Evolutionary conservation across 2,888 invertebrate species (phyloP).

Genomic region (Acleris emargana): DNA sequence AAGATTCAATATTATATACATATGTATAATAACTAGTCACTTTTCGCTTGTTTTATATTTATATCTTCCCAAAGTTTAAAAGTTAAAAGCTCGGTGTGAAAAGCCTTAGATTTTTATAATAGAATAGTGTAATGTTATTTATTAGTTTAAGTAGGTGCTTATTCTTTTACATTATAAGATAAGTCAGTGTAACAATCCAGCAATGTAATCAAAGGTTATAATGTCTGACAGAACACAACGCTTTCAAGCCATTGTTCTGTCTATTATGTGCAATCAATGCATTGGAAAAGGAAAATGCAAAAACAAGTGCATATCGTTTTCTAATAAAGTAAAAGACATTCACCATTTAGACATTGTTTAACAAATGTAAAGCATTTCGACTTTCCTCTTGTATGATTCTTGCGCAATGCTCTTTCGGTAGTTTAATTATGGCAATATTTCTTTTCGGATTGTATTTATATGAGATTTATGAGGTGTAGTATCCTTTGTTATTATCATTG

Average conservation of each 20-base stretch:
- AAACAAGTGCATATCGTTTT: constrained; percentile 41
- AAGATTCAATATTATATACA: constrained; percentile 10
- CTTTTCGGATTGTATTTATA: constrained; percentile 40
- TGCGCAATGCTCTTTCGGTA: constrained; percentile 44
- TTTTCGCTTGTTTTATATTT: constrained; percentile 39
- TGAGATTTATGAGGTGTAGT: constrained; percentile 66
- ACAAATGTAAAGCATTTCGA: constrained; percentile 43
- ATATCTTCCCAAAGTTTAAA: constrained; percentile 29
- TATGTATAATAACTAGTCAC: constrained; percentile 54
- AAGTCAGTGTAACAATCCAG: constrained; percentile 24
- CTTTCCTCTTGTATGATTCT: constrained; percentile 41
- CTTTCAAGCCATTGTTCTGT: constrained; percentile 60
- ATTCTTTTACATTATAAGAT: constrained; percentile 30
- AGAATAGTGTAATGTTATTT: constrained; percentile 36
- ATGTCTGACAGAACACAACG: constrained; percentile 50
- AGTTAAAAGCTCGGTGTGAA: constrained; percentile 18
- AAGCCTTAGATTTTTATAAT: constrained; percentile 37
- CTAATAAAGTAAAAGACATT: constrained; percentile 48
- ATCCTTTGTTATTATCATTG: constrained; percentile 59
- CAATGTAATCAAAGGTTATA: constrained; percentile 31
- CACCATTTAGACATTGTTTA: constrained; percentile 72
- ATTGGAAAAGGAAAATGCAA: constrained; percentile 21
- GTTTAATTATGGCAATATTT: constrained; percentile 36
- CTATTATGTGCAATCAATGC: constrained; percentile 43
- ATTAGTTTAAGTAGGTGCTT: constrained; percentile 36